Conservation (phyloP, 2,797 vertebrate genomes). For the Pangasius larnaudii region DNA sequence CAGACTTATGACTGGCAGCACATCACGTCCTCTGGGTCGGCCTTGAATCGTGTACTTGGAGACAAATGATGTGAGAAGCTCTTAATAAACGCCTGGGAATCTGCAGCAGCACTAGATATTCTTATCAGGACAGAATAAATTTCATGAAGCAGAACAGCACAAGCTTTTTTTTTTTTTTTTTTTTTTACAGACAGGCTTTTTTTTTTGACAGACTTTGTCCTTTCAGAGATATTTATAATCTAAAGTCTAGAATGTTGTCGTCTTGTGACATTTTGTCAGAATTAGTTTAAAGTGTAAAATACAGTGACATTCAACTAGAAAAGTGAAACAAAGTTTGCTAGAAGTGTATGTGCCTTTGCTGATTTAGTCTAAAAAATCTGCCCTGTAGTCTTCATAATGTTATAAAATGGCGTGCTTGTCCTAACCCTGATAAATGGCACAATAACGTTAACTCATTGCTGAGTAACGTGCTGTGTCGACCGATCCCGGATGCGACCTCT, state of each 20-base stretch:
- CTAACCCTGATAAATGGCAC: conserved; percentile 2
- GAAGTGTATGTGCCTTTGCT: background rate
- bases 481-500: conserved; percentile 59
- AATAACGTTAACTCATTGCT: background rate
- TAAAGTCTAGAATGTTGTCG: background rate
- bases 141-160: background rate
- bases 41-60: conserved; percentile 71
- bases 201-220: background rate
- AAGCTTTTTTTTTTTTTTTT: background rate
- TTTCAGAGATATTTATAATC: conserved; percentile 9
- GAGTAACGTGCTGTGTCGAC: conserved; percentile 37
- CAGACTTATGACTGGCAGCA: conserved; percentile 55
- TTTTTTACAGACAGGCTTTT: background rate
- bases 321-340: background rate
- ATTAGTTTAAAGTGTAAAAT: background rate
- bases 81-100: conserved; percentile 46
- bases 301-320: background rate
- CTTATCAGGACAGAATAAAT: background rate
- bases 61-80: conserved; percentile 65
- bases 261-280: background rate
- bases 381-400: background rate
- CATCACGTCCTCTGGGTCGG: conserved; percentile 66
- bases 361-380: background rate
- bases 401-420: background rate
- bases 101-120: background rate